Conservation (phyloP, 2,113 vertebrate species). For the Prolemur simus region DNA sequence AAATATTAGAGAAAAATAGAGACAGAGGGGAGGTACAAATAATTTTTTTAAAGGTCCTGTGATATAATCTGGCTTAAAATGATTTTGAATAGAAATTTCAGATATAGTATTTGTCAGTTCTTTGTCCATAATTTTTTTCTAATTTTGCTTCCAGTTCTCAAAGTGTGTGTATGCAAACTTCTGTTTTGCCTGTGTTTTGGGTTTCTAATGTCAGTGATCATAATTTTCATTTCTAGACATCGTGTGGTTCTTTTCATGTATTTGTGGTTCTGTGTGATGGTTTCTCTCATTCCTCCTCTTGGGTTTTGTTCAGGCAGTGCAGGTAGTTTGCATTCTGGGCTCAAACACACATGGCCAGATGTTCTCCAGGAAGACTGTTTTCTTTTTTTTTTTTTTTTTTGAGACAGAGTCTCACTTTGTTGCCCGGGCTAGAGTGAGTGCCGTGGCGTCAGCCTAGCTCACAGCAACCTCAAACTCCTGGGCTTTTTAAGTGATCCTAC, state of each 20-base stretch:
- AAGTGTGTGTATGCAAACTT: neutral
- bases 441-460: too few relatives aligned
- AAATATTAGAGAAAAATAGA: neutral
- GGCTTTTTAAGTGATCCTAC: too few relatives aligned
- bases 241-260: neutral
- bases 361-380: neutral
- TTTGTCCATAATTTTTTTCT: neutral
- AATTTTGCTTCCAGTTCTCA: neutral
- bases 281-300: neutral
- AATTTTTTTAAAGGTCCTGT: neutral
- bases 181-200: neutral
- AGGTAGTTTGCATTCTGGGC: neutral
- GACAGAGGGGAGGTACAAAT: neutral
- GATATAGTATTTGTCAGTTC: neutral
- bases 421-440: too few relatives aligned
- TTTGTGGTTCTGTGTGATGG: neutral
- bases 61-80: neutral
- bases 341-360: neutral
- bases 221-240: neutral
- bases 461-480: too few relatives aligned
- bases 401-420: too few relatives aligned
- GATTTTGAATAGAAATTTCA: slow-evolving; percentile 39
- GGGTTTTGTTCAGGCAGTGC: neutral
- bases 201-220: neutral
- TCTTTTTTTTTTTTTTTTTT: too few relatives aligned